Conservation (phyloP, 2,888 invertebrate species). For the Carabus problematicus region DNA sequence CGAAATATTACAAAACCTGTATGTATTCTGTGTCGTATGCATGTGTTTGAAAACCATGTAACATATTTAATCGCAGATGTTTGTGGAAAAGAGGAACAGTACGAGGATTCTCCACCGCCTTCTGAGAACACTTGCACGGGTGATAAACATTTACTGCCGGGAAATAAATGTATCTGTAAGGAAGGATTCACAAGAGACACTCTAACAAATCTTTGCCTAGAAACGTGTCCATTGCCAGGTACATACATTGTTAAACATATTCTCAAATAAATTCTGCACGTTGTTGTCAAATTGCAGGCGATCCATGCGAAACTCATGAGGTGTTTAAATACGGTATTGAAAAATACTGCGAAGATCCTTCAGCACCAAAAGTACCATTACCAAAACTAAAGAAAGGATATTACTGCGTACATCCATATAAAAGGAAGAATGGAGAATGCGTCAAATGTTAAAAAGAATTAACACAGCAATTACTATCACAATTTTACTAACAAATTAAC, state of each 20-base stretch:
- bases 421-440: no score
- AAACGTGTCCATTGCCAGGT: conserved; percentile 22
- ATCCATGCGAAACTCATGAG: conserved; percentile 24
- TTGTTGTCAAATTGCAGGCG: not conserved
- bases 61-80: not conserved
- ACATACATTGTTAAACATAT: not conserved
- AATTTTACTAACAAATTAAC: no score
- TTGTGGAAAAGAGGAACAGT: conserved; percentile 22
- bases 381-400: not conserved
- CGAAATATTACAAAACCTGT: no score
- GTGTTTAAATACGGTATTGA: conserved; percentile 11
- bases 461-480: no score
- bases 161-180: conserved; percentile 15
- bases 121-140: conserved; percentile 21
- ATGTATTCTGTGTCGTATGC: no score
- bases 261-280: not conserved
- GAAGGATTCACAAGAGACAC: conserved; percentile 14
- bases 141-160: not conserved
- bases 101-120: not conserved
- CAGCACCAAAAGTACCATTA: not conserved
- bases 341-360: conserved; percentile 9
- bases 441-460: no score
- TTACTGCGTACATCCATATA: not conserved
- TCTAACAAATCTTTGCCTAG: conserved; percentile 17
- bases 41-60: no score